Evolutionary conservation across 2,888 invertebrate species (phyloP), one percentile per base, ranked within the genome.

Genomic region (Cabera pusaria): DNA sequence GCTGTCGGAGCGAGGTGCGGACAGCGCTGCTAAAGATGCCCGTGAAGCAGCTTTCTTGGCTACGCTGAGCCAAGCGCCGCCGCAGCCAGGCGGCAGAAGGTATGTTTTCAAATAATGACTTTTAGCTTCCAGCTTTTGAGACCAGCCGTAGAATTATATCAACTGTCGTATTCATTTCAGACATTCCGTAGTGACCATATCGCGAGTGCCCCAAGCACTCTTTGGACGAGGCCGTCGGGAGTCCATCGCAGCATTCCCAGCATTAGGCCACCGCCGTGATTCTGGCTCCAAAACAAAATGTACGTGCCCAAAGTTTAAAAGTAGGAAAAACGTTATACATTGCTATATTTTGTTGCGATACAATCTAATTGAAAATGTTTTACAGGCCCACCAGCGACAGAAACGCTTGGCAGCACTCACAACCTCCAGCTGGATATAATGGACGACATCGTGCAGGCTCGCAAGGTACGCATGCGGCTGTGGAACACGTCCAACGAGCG

Each of bases 151-250:
- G n/a, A 6, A 11, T 9, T n/a, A 16, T 7, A 22, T 2, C n/a
- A n/a, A n/a, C 8, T 0, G 12, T 37, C 49, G 5, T 31, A 20
- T 55, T 46, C 58, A 48, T 72, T 72, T 5, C 83, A 91, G 96
- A 55, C 96, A 96, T 81, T 96, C 96, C 36, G 95, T 96, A 23
- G 96, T 96, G 8, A 96, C 96, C 51, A 96, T 96, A 62, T 96
- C 95, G 0, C 93, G 93, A 75, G 94, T 96, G 29, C 96, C 96
- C 1, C 90, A 93, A 24, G 91, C 93, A 1, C 74, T 95, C 2
- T 96, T 96, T 57, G 95, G 95, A 0, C 91, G 95, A 6, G 93
- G 92, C 36, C 92, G 96, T 0, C 91, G 96, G 6, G 96, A 96
- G 75, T 95, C 95, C 6, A 93, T 96, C 31, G 95, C 96, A 1